phyloP scores from a whole-genome alignment of 2,113 vertebrate species.

The Colius striatus region DNA sequence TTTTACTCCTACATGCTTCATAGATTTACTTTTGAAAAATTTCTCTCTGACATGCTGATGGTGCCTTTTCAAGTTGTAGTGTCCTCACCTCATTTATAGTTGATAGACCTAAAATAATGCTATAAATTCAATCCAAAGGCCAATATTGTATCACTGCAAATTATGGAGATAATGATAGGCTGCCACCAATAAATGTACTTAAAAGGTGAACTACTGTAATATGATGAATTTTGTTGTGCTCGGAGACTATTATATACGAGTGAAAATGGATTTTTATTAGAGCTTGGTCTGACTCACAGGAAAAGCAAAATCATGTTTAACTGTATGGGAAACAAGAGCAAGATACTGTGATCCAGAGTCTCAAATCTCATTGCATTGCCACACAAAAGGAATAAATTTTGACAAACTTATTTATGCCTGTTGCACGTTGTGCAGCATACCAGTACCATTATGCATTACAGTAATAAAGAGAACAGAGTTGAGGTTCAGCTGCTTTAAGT shows the following conservation, averaged over 20 bases:
- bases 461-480: background rate
- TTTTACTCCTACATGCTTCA: background rate
- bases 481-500: background rate
- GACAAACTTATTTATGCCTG: background rate
- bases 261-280: background rate
- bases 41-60: background rate
- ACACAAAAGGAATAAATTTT: background rate
- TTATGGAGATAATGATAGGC: background rate
- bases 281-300: background rate
- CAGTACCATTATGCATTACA: fast-evolving
- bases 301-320: background rate
- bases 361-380: background rate
- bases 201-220: background rate
- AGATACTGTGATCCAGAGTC: background rate
- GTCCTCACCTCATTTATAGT: background rate
- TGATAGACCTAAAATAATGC: background rate
- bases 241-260: background rate
- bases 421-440: fast-evolving
- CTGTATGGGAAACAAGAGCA: background rate
- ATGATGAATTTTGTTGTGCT: background rate
- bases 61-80: background rate
- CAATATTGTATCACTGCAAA: background rate
- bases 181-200: background rate
- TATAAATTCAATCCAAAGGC: slow-evolving; percentile 30
- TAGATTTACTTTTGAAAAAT: background rate